Conservation (phyloP, 1,140 invertebrate genomes). For the Drosophila watanabei region DNA sequence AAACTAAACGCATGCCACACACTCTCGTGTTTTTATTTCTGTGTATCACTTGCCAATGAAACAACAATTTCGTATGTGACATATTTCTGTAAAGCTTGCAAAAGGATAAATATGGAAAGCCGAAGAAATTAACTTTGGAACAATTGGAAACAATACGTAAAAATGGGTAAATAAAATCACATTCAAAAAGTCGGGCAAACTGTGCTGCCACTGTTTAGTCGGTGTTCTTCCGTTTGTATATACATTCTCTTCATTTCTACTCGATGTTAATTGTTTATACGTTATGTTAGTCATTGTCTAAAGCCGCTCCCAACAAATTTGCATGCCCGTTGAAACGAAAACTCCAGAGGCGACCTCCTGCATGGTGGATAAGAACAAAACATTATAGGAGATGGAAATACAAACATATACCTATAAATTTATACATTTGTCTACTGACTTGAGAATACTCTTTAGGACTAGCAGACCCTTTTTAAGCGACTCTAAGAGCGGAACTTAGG, state of each 20-base stretch:
- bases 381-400: not conserved
- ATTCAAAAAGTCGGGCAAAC: constrained; percentile 38
- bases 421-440: not conserved
- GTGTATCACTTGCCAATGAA: constrained; percentile 42
- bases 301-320: constrained; percentile 47
- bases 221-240: constrained; percentile 60
- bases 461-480: not conserved
- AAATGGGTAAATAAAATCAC: constrained; percentile 91
- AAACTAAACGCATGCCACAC: constrained; percentile 40
- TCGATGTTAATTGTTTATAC: constrained; percentile 44
- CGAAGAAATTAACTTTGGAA: constrained; percentile 93
- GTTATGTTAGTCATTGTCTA: constrained; percentile 41
- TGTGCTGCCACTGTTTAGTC: constrained; percentile 64
- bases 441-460: not conserved
- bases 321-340: constrained; percentile 49
- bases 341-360: constrained; percentile 8
- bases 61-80: constrained; percentile 73
- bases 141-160: constrained; percentile 94
- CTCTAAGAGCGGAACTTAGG: not conserved
- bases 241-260: constrained; percentile 40
- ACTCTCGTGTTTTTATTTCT: constrained; percentile 35
- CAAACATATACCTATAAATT: not conserved
- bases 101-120: constrained; percentile 95
- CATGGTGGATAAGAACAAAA: not conserved
- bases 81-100: constrained; percentile 92